Evolutionary conservation across 2,797 vertebrate genomes (phyloP).

Genomic region (Coracias cyanogaster): DNA sequence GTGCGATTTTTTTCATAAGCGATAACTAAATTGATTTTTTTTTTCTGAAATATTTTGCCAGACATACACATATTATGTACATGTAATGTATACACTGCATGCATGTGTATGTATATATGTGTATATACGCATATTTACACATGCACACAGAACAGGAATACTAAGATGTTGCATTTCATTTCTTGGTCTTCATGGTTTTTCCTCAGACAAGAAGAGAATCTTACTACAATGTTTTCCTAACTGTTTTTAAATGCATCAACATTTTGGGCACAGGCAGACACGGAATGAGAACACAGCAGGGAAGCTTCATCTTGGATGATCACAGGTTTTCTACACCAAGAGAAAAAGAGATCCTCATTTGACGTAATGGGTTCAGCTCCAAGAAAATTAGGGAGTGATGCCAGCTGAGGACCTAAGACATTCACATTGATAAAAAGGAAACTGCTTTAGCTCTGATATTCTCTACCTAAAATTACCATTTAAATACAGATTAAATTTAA

Average conservation of each 20-base stretch:
- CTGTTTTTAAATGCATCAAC: background rate
- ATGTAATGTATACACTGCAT: background rate
- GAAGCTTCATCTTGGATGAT: background rate
- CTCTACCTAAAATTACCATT: background rate
- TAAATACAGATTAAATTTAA: background rate
- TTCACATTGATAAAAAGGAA: background rate
- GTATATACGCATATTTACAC: no score
- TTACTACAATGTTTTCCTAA: background rate
- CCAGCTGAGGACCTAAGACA: background rate
- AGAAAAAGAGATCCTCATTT: background rate
- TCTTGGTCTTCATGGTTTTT: background rate
- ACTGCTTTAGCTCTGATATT: background rate
- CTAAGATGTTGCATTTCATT: background rate
- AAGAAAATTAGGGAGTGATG: background rate
- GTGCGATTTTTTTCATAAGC: fast-evolving
- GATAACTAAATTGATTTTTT: background rate
- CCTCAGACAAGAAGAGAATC: background rate
- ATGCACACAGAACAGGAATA: background rate
- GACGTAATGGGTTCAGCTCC: background rate
- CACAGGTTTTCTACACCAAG: background rate
- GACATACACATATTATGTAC: background rate
- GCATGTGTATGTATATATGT: background rate
- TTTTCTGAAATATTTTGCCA: background rate
- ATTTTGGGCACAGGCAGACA: background rate
- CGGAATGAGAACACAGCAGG: background rate